phyloP scores from a whole-genome alignment of 1,140 invertebrate genomes.

The Diachasmimorpha longicaudata region DNA sequence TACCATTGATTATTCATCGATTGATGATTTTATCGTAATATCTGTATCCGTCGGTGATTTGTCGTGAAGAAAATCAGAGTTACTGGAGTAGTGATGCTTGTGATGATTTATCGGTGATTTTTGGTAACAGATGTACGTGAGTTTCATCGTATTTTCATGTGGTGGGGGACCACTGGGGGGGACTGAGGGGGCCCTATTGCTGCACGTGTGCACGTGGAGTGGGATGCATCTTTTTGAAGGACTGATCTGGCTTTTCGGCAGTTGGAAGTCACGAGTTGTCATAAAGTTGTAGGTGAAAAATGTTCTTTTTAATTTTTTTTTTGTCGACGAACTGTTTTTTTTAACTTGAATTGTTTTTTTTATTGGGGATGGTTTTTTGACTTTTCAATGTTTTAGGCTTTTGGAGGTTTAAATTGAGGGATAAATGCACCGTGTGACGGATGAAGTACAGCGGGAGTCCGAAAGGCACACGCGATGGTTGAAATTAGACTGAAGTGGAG shows the following conservation, averaged over 20 bases:
- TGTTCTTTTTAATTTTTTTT: too few species aligned
- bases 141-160: conserved; percentile 13
- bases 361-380: background rate
- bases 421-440: background rate
- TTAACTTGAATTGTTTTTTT: background rate
- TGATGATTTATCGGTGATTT: background rate
- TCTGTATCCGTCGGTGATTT: background rate
- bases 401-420: background rate
- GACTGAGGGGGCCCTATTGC: too few species aligned
- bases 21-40: background rate
- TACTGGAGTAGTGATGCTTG: background rate
- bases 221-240: too few species aligned
- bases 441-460: background rate
- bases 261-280: too few species aligned
- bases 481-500: conserved; percentile 19
- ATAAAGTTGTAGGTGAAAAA: too few species aligned
- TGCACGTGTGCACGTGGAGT: too few species aligned
- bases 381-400: background rate
- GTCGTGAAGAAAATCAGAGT: background rate
- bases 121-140: conserved; percentile 15
- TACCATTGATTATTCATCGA: background rate
- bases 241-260: too few species aligned
- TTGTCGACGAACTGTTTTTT: background rate
- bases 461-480: conserved; percentile 20
- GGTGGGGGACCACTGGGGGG: too few species aligned